Evolutionary conservation across 1,140 invertebrate species (phyloP).

Genomic region (Trypoxylus dichotomus): DNA sequence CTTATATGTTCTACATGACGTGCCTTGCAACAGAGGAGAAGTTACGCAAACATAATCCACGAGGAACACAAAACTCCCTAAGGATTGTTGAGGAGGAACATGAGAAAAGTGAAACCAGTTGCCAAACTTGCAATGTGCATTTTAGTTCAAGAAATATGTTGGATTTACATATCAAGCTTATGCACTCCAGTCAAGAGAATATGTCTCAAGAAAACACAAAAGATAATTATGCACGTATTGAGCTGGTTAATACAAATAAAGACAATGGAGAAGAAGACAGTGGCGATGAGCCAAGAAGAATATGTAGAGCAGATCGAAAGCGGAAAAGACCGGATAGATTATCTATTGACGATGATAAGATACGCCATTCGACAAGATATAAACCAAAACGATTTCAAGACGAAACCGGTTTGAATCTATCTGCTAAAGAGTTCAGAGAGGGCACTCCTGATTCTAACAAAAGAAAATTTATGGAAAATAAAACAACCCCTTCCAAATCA

Average conservation of each 20-base stretch:
- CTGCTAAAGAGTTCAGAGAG: not conserved
- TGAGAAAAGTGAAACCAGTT: not conserved
- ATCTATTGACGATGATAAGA: not conserved
- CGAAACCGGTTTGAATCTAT: not conserved
- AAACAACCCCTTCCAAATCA: not conserved
- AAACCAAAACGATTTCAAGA: not conserved
- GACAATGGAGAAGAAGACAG: not conserved
- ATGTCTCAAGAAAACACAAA: not conserved
- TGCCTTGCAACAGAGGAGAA: slow-evolving; percentile 7
- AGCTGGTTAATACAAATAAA: not conserved
- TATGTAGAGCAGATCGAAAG: no score
- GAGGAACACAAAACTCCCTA: not conserved
- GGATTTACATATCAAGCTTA: slow-evolving; percentile 18
- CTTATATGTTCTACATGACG: not conserved
- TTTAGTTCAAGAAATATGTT: slow-evolving; percentile 24
- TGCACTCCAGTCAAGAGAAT: not conserved
- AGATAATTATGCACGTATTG: not conserved
- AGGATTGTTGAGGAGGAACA: no score
- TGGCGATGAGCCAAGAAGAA: not conserved
- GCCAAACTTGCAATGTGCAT: not conserved
- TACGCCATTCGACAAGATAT: not conserved
- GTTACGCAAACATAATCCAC: not conserved
- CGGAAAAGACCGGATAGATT: not conserved
- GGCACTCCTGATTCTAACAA: no score
- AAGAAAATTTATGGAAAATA: not conserved